Percentiles rank a stretch among this genome's conserved stretches.
phyloP scores from a whole-genome alignment of 2,113 vertebrate species.

The Toxotes chatareus region DNA sequence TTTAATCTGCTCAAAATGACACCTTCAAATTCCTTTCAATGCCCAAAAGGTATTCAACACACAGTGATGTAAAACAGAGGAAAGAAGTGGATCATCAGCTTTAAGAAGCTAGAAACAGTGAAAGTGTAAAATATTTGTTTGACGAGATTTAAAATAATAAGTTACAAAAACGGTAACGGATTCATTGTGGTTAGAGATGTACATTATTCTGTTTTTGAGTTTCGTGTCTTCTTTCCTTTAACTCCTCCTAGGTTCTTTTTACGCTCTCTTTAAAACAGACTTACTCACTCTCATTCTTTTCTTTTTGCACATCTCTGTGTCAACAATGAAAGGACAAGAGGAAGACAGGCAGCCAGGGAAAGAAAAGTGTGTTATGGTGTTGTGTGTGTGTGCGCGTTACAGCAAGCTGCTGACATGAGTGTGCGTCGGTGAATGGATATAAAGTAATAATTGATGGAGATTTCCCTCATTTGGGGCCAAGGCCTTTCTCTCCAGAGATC shows the following conservation, averaged over 20 bases:
- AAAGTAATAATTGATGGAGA: conserved; percentile 38
- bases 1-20: neutral
- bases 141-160: no score
- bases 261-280: no score
- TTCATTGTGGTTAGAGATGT: neutral
- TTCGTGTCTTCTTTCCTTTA: neutral
- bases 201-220: neutral
- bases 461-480: conserved; percentile 36
- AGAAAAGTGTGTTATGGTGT: conserved; percentile 19
- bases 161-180: no score
- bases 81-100: neutral
- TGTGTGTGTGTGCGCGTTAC: neutral
- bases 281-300: no score
- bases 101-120: neutral
- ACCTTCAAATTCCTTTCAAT: neutral
- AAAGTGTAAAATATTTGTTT: neutral
- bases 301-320: neutral
- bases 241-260: no score
- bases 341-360: neutral
- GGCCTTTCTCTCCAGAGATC: conserved; percentile 22
- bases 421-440: conserved; percentile 10
- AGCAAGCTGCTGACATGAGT: conserved; percentile 21
- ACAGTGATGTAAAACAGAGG: neutral
- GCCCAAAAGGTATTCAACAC: neutral
- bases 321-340: neutral